Base-by-base conservation (phyloP, 1,140 invertebrate genomes). In the Camponotus vicinus region DNA sequence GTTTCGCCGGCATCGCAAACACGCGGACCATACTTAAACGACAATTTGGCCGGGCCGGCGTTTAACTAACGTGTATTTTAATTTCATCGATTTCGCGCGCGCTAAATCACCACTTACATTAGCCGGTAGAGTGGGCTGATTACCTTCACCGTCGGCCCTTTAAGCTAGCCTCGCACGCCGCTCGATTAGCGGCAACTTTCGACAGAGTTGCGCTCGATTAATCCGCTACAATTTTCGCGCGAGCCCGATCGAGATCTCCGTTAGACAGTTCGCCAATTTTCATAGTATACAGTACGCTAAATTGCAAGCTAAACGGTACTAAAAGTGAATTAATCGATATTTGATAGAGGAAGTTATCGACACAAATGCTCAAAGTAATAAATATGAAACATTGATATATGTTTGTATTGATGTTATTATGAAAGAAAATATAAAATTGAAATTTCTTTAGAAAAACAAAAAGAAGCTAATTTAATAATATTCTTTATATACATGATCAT, bases 21-120 rank as follows among this genome's bases (percentile, higher is more conserved):
- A 70, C 84, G 63, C 66, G 71, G 40, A 27, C 57, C 87, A 63
- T 85, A 87, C 57, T 89, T 87, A 85, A 89, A 80, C 61, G 88
- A 89, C 79, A 87, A 89, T 90, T 90, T 90, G 69, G 49, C 40
- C 40, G 59, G 27, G 13, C 34, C 57, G 69, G 45, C 70, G 75
- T 90, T 89, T 85, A 90, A 90, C 64, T 71, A 70, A 85, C 76
- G 52, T 70, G 88, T 90, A 88, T 88, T 90, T 90, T 90, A 90
- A 90, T 88, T 90, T 70, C 71, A 88, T 90, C 80, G 76, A 76
- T 88, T 76, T 27, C 80, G 63, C 82, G 86, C 63, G 52, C 73
- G 83, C 79, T 85, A 90, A 90, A 90, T 82, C 80, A 86, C 86
- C 80, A 87, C 86, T 90, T 90, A 85, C 86, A 85, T 90, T 90